Conservation (phyloP, 2,888 invertebrate species). For the Hirtodrosophila trivittata region DNA sequence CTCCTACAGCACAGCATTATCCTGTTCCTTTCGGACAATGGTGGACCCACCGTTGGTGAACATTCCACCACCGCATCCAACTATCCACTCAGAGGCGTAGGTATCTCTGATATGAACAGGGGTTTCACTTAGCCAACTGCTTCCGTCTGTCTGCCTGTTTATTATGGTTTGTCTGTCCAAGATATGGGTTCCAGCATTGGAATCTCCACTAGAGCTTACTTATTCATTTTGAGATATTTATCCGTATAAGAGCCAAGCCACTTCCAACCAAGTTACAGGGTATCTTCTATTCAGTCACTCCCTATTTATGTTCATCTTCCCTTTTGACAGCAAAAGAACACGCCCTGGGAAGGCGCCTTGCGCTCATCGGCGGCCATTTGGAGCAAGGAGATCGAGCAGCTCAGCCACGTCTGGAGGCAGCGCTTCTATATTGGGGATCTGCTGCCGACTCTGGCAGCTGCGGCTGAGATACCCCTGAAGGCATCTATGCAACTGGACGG, state of each 20-base stretch:
- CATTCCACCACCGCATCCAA: conserved; percentile 90
- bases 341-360: conserved; percentile 93
- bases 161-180: neutral
- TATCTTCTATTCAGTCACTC: too few species aligned
- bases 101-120: conserved; percentile 43
- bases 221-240: too few species aligned
- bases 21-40: conserved; percentile 94
- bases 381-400: conserved; percentile 86
- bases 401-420: conserved; percentile 86
- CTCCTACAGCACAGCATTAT: conserved; percentile 93
- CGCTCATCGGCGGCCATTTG: conserved; percentile 91
- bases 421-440: conserved; percentile 93
- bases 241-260: too few species aligned
- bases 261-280: too few species aligned
- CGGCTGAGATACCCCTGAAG: conserved; percentile 69
- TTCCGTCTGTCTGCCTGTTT: too few species aligned
- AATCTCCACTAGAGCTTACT: too few species aligned
- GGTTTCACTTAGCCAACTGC: too few species aligned
- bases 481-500: conserved; percentile 86
- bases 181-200: too few species aligned
- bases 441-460: conserved; percentile 88
- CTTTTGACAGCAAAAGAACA: conserved; percentile 87
- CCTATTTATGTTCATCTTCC: neutral
- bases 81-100: conserved; percentile 90
- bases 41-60: conserved; percentile 89